phyloP scores from a whole-genome alignment of 2,113 vertebrate species.

The Alligator sinensis region DNA sequence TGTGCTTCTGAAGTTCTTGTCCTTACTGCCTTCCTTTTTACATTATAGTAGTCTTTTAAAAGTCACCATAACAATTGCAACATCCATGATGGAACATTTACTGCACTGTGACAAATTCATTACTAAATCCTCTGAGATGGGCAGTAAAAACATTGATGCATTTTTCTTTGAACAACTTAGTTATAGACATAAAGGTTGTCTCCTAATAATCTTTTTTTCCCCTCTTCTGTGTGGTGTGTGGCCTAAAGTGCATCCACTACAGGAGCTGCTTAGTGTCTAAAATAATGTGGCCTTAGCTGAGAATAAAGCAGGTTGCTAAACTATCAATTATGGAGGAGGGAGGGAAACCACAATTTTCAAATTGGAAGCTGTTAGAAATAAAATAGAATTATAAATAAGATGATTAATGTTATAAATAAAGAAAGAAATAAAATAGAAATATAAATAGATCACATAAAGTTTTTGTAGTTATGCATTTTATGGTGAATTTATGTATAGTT shows the following conservation, averaged over 20 bases:
- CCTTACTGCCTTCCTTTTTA: conserved; percentile 40
- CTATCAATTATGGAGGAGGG: neutral
- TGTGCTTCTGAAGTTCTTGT: conserved; percentile 44
- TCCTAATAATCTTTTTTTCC: neutral
- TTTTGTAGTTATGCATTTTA: neutral
- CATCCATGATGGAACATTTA: neutral
- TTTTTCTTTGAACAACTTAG: neutral
- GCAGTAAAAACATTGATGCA: neutral
- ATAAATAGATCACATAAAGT: neutral
- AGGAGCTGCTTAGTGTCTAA: neutral
- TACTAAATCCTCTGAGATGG: neutral
- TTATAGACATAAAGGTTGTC: neutral
- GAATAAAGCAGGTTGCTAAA: neutral
- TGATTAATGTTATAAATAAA: neutral
- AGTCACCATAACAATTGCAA: neutral
- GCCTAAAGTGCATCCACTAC: neutral
- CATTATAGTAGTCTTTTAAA: conserved; percentile 15
- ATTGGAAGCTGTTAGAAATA: neutral
- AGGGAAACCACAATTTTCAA: neutral
- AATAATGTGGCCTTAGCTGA: neutral
- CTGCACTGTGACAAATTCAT: conserved; percentile 13
- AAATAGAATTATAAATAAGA: neutral
- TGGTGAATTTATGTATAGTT: neutral
- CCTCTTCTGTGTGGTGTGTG: neutral
- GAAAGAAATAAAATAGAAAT: neutral